phyloP scores from a whole-genome alignment of 2,797 vertebrate species.

The Numenius phaeopus region DNA sequence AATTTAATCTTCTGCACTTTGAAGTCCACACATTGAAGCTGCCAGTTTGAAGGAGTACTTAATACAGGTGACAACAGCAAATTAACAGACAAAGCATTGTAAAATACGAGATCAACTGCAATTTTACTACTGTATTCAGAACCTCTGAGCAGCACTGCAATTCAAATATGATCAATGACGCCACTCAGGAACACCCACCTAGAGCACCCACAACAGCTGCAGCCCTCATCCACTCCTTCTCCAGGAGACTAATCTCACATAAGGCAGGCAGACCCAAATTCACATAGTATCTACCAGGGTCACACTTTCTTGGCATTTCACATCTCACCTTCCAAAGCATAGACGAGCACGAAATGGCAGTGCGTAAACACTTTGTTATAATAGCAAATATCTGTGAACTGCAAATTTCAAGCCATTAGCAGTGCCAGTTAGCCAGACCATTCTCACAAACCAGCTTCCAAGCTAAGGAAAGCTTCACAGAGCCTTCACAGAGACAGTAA shows the following conservation, averaged over 20 bases:
- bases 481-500: neutral
- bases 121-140: neutral
- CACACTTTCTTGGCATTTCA: neutral
- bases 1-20: neutral
- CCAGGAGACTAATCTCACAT: fast-evolving
- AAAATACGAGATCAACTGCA: neutral
- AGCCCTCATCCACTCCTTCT: neutral
- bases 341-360: fast-evolving
- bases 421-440: neutral
- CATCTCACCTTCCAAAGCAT: neutral
- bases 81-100: neutral
- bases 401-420: neutral
- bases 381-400: fast-evolving
- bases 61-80: neutral
- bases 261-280: neutral
- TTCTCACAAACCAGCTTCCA: neutral
- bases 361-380: neutral
- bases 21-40: neutral
- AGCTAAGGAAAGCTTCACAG: neutral
- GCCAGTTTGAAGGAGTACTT: neutral
- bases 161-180: fast-evolving
- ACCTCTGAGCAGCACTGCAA: neutral
- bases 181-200: neutral
- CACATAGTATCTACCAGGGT: neutral
- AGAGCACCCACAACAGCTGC: neutral